These are phyloP conservation scores for Cerastoderma edule DNA, from an alignment of 2,888 invertebrate species.

Conservation along the genomic window DNA sequence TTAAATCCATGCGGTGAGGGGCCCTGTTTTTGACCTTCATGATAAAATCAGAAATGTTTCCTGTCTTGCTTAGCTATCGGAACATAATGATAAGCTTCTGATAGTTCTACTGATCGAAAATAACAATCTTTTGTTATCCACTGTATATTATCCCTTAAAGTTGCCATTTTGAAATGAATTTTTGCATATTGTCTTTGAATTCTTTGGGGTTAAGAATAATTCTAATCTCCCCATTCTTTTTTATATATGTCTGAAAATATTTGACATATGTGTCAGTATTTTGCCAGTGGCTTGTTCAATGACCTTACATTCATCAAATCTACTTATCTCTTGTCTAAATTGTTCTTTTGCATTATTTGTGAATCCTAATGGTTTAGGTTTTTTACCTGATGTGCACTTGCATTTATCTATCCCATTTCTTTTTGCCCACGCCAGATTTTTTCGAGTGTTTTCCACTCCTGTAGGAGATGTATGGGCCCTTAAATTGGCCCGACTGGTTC, in stretches of 20 bases:
- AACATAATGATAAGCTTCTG: not conserved
- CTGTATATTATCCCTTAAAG: not conserved
- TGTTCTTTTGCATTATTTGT: not conserved
- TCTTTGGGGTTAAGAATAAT: not conserved
- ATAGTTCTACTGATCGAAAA: not conserved
- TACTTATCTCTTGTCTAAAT: not conserved
- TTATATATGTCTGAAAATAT: no score
- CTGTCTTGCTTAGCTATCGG: not conserved
- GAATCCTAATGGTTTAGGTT: not conserved
- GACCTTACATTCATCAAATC: not conserved
- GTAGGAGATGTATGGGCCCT: not conserved
- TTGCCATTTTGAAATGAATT: conserved; percentile 1
- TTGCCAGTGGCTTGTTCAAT: not conserved
- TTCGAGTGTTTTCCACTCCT: not conserved
- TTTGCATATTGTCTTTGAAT: not conserved
- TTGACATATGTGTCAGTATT: no score
- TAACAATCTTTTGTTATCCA: not conserved
- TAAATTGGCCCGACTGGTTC: not conserved
- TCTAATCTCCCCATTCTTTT: no score
- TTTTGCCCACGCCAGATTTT: not conserved
- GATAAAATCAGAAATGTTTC: not conserved
- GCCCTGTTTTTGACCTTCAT: not conserved
- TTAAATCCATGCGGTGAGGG: no score
- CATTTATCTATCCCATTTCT: not conserved
- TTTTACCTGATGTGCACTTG: not conserved